A percentile compares a stretch with the other conserved stretches of the same genome.
These are phyloP conservation scores for Scaptomyza graminum DNA, from an alignment of 1,140 invertebrate genomes.

Conservation along the genomic window DNA sequence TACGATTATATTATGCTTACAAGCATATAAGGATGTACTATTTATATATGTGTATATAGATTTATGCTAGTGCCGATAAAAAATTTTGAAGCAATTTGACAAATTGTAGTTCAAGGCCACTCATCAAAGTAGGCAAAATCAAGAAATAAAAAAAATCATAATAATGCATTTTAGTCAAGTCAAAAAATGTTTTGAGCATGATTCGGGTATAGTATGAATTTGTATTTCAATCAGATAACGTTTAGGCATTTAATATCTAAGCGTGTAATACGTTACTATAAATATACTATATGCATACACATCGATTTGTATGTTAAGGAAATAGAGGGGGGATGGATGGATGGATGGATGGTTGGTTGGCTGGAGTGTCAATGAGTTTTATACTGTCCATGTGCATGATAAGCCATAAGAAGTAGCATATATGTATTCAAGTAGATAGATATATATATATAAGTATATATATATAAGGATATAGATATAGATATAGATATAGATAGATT, in stretches of 20 bases:
- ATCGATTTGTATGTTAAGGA: constrained; percentile 6
- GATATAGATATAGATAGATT: constrained; percentile 50
- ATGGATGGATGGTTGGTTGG: constrained; percentile 25
- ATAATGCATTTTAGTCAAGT: constrained; percentile 22
- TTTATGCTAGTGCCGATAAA: constrained; percentile 26
- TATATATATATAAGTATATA: constrained; percentile 25
- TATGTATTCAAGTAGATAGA: constrained; percentile 33
- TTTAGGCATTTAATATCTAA: background rate
- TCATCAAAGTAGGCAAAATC: constrained; percentile 38
- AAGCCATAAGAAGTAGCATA: constrained; percentile 48
- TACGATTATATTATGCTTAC: constrained; percentile 14
- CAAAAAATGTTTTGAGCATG: background rate
- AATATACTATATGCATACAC: constrained; percentile 4
- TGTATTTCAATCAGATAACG: constrained; percentile 9
- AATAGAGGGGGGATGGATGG: background rate
- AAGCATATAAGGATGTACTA: constrained; percentile 9
- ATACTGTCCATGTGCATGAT: constrained; percentile 29
- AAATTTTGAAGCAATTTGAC: constrained; percentile 26
- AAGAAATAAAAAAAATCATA: constrained; percentile 12
- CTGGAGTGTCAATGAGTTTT: constrained; percentile 24
- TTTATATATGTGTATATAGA: constrained; percentile 2
- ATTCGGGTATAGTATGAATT: background rate
- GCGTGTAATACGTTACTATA: constrained; percentile 7
- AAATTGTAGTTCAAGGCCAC: constrained; percentile 44
- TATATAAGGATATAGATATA: constrained; percentile 33